Conservation (phyloP, 2,888 invertebrate species). For the Eumacrocentrus americanus region DNA sequence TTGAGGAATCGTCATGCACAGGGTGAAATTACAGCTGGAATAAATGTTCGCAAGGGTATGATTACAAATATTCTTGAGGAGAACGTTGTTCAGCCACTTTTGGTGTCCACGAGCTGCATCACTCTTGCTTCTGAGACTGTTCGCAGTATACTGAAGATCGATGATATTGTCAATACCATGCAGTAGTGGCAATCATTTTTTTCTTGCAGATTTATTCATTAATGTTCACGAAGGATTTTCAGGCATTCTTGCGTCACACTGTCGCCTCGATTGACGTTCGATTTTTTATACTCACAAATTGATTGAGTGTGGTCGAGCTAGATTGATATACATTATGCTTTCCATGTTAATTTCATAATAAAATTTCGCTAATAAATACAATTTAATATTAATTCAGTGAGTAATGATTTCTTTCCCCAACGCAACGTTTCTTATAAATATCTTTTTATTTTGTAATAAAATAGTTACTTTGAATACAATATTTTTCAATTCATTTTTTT, state of each 20-base stretch:
- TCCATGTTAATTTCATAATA: not conserved
- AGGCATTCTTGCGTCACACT: too few relatives aligned
- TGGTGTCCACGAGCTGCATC: conserved; percentile 93
- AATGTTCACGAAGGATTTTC: not conserved
- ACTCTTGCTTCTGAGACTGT: conserved; percentile 96
- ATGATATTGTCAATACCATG: conserved; percentile 87
- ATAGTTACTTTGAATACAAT: conserved; percentile 5
- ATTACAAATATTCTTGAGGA: conserved; percentile 97
- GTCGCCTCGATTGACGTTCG: too few relatives aligned
- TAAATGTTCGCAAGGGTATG: conserved; percentile 94
- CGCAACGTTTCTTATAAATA: not conserved
- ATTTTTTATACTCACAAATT: too few relatives aligned
- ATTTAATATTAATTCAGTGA: not conserved
- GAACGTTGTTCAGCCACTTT: conserved; percentile 95
- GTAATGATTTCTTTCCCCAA: not conserved
- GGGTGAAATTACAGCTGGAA: conserved; percentile 86
- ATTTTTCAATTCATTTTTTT: not conserved
- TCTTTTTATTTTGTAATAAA: conserved; percentile 20
- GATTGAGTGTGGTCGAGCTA: too few relatives aligned
- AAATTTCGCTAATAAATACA: not conserved
- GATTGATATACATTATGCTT: too few relatives aligned
- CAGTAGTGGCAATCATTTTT: conserved; percentile 41
- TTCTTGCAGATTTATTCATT: not conserved
- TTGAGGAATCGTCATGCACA: conserved; percentile 91
- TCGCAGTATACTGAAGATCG: conserved; percentile 97